phyloP scores from a whole-genome alignment of 2,888 invertebrate species.

The Platynereis dumerilii region DNA sequence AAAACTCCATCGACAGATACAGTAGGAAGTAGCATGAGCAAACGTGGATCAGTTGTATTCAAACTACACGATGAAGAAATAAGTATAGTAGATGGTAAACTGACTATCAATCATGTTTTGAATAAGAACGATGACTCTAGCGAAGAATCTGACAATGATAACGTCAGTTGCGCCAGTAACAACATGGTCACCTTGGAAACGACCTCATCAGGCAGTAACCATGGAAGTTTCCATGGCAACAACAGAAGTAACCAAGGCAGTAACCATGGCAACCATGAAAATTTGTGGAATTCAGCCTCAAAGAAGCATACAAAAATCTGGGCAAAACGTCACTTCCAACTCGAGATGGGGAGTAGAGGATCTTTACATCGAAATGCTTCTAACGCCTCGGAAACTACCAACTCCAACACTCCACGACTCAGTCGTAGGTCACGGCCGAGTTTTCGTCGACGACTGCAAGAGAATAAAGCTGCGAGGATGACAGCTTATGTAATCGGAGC shows the following conservation, averaged over 20 bases:
- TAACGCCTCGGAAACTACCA: not conserved
- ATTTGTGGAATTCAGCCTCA: not conserved
- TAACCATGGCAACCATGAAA: not conserved
- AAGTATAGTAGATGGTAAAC: not conserved
- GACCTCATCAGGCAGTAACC: no score
- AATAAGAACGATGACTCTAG: slow-evolving; percentile 8
- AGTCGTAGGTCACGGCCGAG: slow-evolving; percentile 5
- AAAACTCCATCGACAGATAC: slow-evolving; percentile 1
- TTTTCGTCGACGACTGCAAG: slow-evolving; percentile 1
- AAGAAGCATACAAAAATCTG: slow-evolving; percentile 17
- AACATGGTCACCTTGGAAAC: slow-evolving; percentile 22
- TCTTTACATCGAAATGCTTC: not conserved
- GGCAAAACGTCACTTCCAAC: slow-evolving; percentile 21
- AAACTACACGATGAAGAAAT: slow-evolving; percentile 16
- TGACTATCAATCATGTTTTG: not conserved
- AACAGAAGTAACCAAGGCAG: no score
- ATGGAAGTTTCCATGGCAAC: no score
- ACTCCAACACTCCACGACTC: not conserved
- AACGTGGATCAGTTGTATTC: slow-evolving; percentile 18
- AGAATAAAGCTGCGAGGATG: slow-evolving; percentile 37
- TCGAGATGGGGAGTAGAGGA: not conserved
- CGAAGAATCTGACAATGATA: slow-evolving; percentile 1
- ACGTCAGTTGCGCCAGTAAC: slow-evolving; percentile 10
- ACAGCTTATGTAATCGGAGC: slow-evolving; percentile 30
- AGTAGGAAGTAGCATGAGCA: not conserved